These are phyloP conservation scores for Oncorhynchus clarkii DNA, from an alignment of 2,113 vertebrate genomes.

Conservation along the genomic window DNA sequence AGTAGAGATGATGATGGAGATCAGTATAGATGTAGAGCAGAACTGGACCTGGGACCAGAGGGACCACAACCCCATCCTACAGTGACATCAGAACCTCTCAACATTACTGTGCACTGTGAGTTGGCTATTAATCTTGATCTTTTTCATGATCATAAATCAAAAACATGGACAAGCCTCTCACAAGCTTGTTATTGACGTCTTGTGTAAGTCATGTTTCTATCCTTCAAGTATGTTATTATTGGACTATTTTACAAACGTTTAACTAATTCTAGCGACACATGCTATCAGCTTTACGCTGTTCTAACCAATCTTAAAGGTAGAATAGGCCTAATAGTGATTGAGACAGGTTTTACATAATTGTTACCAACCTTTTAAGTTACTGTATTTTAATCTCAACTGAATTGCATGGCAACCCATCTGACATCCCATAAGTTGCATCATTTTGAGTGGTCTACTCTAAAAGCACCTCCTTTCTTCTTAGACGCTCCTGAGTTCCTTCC, in stretches of 20 bases:
- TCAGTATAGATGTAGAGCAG: slow-evolving; percentile 44
- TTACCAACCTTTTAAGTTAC: background rate
- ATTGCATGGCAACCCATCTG: background rate
- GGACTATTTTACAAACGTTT: background rate
- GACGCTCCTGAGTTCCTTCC: slow-evolving; percentile 42
- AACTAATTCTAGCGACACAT: too few relatives aligned
- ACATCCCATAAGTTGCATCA: background rate
- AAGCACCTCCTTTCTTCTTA: slow-evolving; percentile 23
- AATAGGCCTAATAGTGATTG: too few relatives aligned
- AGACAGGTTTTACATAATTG: too few relatives aligned
- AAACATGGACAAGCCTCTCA: slow-evolving; percentile 24
- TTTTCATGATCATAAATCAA: background rate
- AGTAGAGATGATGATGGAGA: slow-evolving; percentile 34
- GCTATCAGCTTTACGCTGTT: too few relatives aligned
- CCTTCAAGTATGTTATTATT: background rate
- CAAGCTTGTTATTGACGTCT: slow-evolving; percentile 15
- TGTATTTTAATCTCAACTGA: background rate
- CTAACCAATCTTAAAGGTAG: too few relatives aligned
- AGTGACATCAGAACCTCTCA: slow-evolving; percentile 27
- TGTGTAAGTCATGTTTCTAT: slow-evolving; percentile 41
- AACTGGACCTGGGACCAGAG: slow-evolving; percentile 44
- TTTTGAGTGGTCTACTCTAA: background rate
- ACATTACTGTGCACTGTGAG: slow-evolving; percentile 25
- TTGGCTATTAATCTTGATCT: background rate
- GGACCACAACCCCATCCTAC: slow-evolving; percentile 10